Percentiles rank a stretch among this genome's conserved stretches.
phyloP scores from a whole-genome alignment of 2,113 vertebrate genomes.

The Martes martes region DNA sequence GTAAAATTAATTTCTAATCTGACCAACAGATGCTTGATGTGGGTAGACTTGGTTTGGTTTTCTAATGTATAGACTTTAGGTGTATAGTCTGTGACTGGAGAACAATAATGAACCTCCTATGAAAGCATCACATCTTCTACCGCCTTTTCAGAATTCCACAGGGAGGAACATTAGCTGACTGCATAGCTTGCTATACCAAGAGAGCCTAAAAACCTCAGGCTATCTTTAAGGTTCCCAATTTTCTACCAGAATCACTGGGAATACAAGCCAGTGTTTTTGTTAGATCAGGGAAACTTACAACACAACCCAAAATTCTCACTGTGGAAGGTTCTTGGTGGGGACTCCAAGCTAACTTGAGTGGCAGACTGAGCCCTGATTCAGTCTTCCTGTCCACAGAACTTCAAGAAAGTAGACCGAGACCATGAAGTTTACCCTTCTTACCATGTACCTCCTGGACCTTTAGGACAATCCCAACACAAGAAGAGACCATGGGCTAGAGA shows the following conservation, averaged over 20 bases:
- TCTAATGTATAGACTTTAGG: background rate
- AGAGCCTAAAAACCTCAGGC: background rate
- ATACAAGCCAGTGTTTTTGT: background rate
- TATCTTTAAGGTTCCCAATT: background rate
- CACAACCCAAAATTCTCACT: background rate
- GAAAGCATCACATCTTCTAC: background rate
- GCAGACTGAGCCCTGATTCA: background rate
- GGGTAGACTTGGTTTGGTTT: background rate
- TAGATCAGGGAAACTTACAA: background rate
- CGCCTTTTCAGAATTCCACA: background rate
- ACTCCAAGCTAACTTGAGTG: background rate
- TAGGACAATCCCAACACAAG: background rate
- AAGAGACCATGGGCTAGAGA: background rate
- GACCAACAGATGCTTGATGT: background rate
- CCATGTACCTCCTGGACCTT: background rate
- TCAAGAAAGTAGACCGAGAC: background rate
- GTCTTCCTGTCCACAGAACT: background rate
- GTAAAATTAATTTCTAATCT: slow-evolving; percentile 13
- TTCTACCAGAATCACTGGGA: background rate
- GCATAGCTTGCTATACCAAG: background rate
- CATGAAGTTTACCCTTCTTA: background rate
- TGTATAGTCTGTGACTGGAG: background rate
- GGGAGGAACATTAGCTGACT: background rate
- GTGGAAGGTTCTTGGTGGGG: background rate
- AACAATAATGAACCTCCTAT: background rate